Evolutionary conservation across 2,888 invertebrate species (phyloP), one percentile per base, ranked within the genome.

Genomic region (Nomada goodeniana): DNA sequence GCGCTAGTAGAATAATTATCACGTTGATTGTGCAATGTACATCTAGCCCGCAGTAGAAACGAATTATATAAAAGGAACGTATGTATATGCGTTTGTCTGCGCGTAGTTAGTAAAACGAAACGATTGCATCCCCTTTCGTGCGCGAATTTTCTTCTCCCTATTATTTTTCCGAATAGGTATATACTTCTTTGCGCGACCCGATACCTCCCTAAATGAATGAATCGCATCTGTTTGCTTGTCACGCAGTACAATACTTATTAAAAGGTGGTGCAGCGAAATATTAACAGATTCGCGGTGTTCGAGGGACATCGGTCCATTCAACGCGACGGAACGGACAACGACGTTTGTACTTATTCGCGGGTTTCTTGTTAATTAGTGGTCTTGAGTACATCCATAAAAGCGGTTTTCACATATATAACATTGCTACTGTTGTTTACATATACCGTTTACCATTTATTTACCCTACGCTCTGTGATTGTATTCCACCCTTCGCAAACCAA

Each of bases 371-470:
- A 50, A 71, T 50, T 23, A 68, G 11, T 71, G 50, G 55, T 73
- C 64, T 68, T 44, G 42, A 69, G 36, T 70, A 70, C 55, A 80
- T 78, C n/a, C 69, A 69, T 70, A 64, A 44, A 81, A 81, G 72
- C 72, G 60, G 57, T 82, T 81, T 50, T 63, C 44, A 77, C 81
- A 81, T 72, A 72, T 82, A 75, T 67, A 76, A 76, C 76, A 82
- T 18, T 59, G 80, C 52, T 83, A 76, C 55, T 23, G 67, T 70
- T 60, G 71, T 42, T 80, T 50, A 82, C 71, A 67, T 75, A 71
- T 75, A 80, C 42, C 55, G 44, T 63, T 75, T 80, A 80, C 55
- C 67, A 60, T 61, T 73, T 57, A 61, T 82, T 73, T 68, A 67
- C 23, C 64, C 59, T 76, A 72, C 2, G 47, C 23, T 53, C 36